Conservation (phyloP, 1,140 invertebrate genomes). For the Lasaia peninsularis region DNA sequence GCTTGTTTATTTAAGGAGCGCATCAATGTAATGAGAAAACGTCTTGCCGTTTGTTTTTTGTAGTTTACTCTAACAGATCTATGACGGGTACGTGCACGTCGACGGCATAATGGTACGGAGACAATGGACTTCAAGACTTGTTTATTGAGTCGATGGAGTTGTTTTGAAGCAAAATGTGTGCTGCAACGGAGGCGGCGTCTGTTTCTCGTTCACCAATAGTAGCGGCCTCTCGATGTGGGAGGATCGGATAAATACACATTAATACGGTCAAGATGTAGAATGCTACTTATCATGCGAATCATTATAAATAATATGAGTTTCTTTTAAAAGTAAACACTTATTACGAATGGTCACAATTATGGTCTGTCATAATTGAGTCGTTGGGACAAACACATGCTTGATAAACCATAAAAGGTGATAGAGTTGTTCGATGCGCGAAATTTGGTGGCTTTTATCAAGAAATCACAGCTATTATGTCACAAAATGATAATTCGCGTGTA, state of each 20-base stretch:
- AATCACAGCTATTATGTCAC: too few relatives aligned
- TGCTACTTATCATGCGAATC: slow-evolving; percentile 41
- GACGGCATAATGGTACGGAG: slow-evolving; percentile 56
- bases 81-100: slow-evolving; percentile 50
- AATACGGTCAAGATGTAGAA: slow-evolving; percentile 43
- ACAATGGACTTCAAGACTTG: slow-evolving; percentile 71
- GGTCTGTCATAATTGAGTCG: slow-evolving; percentile 14
- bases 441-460: too few relatives aligned
- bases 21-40: slow-evolving; percentile 39
- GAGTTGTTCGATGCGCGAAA: not conserved
- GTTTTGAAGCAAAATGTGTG: slow-evolving; percentile 65
- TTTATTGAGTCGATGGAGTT: slow-evolving; percentile 72
- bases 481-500: too few relatives aligned
- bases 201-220: slow-evolving; percentile 49
- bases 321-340: slow-evolving; percentile 1
- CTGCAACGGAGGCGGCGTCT: slow-evolving; percentile 65
- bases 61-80: slow-evolving; percentile 55
- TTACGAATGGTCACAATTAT: slow-evolving; percentile 8
- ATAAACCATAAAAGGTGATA: not conserved
- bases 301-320: slow-evolving; percentile 52
- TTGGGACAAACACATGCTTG: not conserved
- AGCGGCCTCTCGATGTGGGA: slow-evolving; percentile 48
- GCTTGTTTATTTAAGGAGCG: slow-evolving; percentile 37
- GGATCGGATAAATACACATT: slow-evolving; percentile 62
- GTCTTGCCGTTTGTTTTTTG: slow-evolving; percentile 28